Conservation (phyloP, 2,113 vertebrate genomes). For the Sander lucioperca region DNA sequence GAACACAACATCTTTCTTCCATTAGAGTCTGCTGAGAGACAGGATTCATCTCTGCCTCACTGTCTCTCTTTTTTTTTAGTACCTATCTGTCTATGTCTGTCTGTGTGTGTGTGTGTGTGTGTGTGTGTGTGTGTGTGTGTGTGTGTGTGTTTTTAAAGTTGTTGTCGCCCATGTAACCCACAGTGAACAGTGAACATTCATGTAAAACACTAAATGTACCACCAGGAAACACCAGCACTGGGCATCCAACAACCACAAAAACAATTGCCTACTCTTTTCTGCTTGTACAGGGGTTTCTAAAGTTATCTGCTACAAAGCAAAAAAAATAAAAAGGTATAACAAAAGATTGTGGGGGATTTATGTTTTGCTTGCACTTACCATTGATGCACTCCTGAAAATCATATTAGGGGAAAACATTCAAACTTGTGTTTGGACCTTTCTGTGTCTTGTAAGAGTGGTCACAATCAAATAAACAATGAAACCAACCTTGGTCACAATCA, state of each 20-base stretch:
- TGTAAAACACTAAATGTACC: conserved; percentile 66
- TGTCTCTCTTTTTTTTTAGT: conserved; percentile 27
- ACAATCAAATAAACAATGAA: conserved; percentile 18
- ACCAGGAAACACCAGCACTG: conserved; percentile 52
- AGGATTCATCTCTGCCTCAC: conserved; percentile 61
- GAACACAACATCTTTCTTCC: conserved; percentile 74
- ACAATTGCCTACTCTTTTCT: conserved; percentile 9
- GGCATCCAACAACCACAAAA: conserved; percentile 31
- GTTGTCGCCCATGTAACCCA: conserved; percentile 54
- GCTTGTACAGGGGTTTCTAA: background rate
- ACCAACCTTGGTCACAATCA: conserved; percentile 16
- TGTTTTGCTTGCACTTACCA: background rate
- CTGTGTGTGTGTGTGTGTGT: background rate
- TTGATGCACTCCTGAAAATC: conserved; percentile 4
- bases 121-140: background rate
- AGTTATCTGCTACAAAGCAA: background rate
- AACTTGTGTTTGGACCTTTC: background rate
- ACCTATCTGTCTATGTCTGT: conserved; percentile 1
- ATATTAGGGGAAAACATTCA: background rate
- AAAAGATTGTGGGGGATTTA: background rate
- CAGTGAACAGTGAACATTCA: conserved; percentile 52
- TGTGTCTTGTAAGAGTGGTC: background rate
- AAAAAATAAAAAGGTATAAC: background rate
- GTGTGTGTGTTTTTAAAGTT: conserved; percentile 33
- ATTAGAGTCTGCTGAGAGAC: conserved; percentile 70